Evolutionary conservation across 2,888 invertebrate genomes (phyloP).

Genomic region (Xestia xanthographa): DNA sequence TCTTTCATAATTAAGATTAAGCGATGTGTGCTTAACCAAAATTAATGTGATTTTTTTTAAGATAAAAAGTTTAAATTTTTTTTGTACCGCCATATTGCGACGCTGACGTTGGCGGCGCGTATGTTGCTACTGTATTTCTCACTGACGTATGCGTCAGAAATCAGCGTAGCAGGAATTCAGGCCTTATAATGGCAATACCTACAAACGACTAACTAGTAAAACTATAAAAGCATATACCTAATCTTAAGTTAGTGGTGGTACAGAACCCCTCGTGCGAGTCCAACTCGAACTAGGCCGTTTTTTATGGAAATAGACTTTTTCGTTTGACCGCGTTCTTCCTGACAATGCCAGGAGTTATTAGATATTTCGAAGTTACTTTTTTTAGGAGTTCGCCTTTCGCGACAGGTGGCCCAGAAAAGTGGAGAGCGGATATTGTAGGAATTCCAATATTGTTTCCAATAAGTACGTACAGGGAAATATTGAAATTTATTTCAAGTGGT

Average conservation of each 20-base stretch:
- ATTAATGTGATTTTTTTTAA: no score
- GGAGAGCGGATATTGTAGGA: slow-evolving; percentile 7
- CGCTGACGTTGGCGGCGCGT: no score
- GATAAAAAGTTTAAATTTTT: no score
- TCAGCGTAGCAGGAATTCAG: no score
- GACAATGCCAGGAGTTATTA: slow-evolving; percentile 27
- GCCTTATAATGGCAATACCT: neutral
- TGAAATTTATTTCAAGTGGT: slow-evolving; percentile 24
- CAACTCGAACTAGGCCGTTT: neutral
- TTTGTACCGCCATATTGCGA: no score
- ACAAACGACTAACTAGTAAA: neutral
- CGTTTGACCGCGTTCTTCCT: slow-evolving; percentile 36
- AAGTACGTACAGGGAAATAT: slow-evolving; percentile 5
- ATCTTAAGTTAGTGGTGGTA: neutral
- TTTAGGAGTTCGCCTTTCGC: slow-evolving; percentile 22
- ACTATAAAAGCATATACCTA: neutral
- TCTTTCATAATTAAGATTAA: no score
- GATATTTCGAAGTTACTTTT: slow-evolving; percentile 46
- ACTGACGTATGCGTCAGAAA: no score
- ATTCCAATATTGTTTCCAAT: slow-evolving; percentile 31
- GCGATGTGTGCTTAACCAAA: no score
- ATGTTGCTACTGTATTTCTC: no score
- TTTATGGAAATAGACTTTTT: slow-evolving; percentile 42
- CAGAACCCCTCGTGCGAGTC: neutral
- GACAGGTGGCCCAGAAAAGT: slow-evolving; percentile 46